Conservation (phyloP, 2,797 vertebrate species). For the Octomys mimax region DNA sequence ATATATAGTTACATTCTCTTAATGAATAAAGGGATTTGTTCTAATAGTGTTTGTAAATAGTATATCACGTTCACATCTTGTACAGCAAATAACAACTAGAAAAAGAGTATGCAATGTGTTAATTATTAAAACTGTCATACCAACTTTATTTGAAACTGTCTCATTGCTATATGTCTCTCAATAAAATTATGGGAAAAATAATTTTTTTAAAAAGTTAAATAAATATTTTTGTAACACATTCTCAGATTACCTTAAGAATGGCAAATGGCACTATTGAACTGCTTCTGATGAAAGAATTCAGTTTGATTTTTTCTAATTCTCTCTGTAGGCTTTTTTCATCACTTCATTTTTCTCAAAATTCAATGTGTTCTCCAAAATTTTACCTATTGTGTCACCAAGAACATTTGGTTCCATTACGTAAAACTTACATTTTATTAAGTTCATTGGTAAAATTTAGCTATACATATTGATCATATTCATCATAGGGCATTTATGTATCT, state of each 20-base stretch:
- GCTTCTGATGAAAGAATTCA: not conserved
- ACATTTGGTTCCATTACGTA: not conserved
- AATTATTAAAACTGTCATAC: too few relatives aligned
- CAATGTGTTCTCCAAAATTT: not conserved
- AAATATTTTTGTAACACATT: not conserved
- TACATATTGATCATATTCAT: not conserved
- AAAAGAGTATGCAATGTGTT: too few relatives aligned
- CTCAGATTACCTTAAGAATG: not conserved
- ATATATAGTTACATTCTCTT: too few relatives aligned
- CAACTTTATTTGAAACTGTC: too few relatives aligned
- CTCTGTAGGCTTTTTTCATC: not conserved
- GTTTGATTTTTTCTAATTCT: slow-evolving; percentile 15
- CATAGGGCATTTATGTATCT: not conserved
- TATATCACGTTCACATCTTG: too few relatives aligned
- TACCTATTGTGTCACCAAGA: not conserved
- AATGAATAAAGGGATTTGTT: too few relatives aligned
- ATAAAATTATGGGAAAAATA: too few relatives aligned
- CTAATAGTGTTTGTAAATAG: too few relatives aligned
- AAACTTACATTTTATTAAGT: not conserved
- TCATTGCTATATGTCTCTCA: too few relatives aligned
- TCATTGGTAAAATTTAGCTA: not conserved
- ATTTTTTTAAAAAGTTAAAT: slow-evolving; percentile 1
- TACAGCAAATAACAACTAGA: too few relatives aligned
- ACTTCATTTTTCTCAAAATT: not conserved
- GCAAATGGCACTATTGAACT: not conserved